These are phyloP conservation scores for Neoitamus cyanurus DNA, from an alignment of 2,888 invertebrate species.

Conservation along the genomic window DNA sequence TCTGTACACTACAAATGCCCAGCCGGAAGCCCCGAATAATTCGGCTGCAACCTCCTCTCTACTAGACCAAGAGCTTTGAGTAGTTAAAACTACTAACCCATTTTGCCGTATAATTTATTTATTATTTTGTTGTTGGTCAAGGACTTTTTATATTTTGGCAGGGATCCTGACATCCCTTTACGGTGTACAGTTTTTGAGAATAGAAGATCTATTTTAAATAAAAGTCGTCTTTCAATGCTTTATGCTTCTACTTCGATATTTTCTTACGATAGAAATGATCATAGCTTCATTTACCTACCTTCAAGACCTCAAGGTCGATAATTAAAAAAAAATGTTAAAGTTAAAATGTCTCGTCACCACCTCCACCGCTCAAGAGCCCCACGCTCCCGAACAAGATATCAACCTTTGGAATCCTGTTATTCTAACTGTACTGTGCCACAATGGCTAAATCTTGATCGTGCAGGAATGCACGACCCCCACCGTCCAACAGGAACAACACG, in stretches of 20 bases:
- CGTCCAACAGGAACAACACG: too few relatives aligned
- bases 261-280: too few relatives aligned
- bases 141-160: background rate
- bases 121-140: background rate
- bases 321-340: too few relatives aligned
- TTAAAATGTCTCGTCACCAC: too few relatives aligned
- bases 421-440: too few relatives aligned
- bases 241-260: background rate
- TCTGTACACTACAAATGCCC: slow-evolving; percentile 67
- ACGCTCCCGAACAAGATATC: too few relatives aligned
- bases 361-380: too few relatives aligned
- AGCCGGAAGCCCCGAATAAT: background rate
- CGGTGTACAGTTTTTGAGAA: background rate
- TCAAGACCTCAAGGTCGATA: too few relatives aligned
- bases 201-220: background rate
- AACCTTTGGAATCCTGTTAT: too few relatives aligned
- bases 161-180: background rate
- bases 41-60: background rate
- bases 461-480: too few relatives aligned
- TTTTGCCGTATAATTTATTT: background rate
- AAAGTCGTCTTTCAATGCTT: background rate
- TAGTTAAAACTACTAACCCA: background rate
- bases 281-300: too few relatives aligned
- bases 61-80: background rate
- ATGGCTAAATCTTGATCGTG: too few relatives aligned